phyloP scores from a whole-genome alignment of 53 echinoderm and acorn worm genomes.

The Paracentrotus lividus region DNA sequence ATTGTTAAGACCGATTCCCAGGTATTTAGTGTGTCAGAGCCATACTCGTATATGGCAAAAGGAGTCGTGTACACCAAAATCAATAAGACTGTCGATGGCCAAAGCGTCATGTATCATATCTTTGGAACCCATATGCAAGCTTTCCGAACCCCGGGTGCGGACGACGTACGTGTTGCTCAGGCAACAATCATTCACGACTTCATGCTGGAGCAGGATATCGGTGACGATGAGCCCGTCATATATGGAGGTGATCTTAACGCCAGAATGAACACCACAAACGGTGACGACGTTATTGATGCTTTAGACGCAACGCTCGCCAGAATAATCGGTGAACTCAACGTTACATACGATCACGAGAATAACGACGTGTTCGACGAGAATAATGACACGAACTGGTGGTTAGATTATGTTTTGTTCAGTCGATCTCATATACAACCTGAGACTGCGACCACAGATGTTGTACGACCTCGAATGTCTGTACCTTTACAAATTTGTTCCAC shows the following conservation, averaged over 20 bases:
- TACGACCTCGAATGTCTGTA: conserved; percentile 62
- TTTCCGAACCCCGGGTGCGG: conserved; percentile 71
- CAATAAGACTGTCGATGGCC: conserved; percentile 75
- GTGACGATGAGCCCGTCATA: conserved; percentile 81
- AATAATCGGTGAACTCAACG: conserved; percentile 75
- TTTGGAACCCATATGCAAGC: conserved; percentile 96
- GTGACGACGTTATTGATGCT: conserved; percentile 75
- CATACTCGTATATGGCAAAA: conserved; percentile 73
- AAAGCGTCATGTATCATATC: conserved; percentile 78
- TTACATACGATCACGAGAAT: conserved; percentile 79
- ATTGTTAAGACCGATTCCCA: conserved; percentile 72
- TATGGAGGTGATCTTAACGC: conserved; percentile 93
- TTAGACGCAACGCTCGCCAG: conserved; percentile 78
- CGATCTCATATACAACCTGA: conserved; percentile 80
- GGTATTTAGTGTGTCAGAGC: conserved; percentile 65
- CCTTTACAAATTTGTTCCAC: conserved; percentile 78
- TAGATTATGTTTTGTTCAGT: conserved; percentile 91
- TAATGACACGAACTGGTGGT: conserved; percentile 63
- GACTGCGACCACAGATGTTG: conserved; percentile 70
- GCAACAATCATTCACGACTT: conserved; percentile 85
- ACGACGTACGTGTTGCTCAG: conserved; percentile 74
- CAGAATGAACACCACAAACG: conserved; percentile 73
- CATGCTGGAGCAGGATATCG: conserved; percentile 76
- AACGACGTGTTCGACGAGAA: conserved; percentile 79
- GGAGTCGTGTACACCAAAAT: conserved; percentile 86